A percentile compares a stretch with the other conserved stretches of the same genome.
Evolutionary conservation across 2,888 invertebrate genomes (phyloP).

Genomic region (Hirtodrosophila confusa): DNA sequence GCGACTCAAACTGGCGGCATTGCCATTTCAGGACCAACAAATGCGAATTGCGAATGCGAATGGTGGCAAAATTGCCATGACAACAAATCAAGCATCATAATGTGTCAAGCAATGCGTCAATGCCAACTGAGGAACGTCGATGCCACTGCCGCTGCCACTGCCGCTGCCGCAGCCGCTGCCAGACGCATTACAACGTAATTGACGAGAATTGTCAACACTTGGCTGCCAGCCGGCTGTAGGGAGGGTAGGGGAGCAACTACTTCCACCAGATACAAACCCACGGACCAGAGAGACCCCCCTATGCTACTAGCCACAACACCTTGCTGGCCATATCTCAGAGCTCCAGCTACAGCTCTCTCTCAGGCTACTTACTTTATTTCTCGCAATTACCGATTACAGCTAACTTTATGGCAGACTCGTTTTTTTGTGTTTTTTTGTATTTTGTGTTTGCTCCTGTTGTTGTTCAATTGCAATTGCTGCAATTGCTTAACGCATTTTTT

Average conservation of each 20-base stretch:
- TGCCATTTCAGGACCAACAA: constrained; percentile 59
- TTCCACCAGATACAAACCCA: too few species aligned
- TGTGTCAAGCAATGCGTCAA: constrained; percentile 80
- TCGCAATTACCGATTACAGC: constrained; percentile 68
- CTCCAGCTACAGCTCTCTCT: constrained; percentile 4
- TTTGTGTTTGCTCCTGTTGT: neutral
- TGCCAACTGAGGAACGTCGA: constrained; percentile 54
- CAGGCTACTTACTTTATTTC: constrained; percentile 55
- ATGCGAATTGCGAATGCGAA: constrained; percentile 28
- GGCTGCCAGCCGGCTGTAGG: constrained; percentile 18
- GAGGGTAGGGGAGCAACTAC: too few species aligned
- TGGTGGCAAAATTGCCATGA: constrained; percentile 78
- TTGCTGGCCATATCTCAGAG: neutral
- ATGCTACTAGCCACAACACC: constrained; percentile 22
- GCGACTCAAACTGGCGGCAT: constrained; percentile 44
- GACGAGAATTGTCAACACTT: constrained; percentile 82
- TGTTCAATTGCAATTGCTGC: constrained; percentile 53
- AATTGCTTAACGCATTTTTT: constrained; percentile 54
- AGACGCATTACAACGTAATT: constrained; percentile 81
- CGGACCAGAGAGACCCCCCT: constrained; percentile 10
- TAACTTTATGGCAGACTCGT: constrained; percentile 34
- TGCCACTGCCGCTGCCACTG: constrained; percentile 22
- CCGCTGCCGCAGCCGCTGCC: constrained; percentile 13
- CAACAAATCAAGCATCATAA: constrained; percentile 79
- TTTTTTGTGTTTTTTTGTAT: neutral